Base-by-base conservation (phyloP, 2,797 vertebrate genomes). In the Propithecus perrieri region DNA sequence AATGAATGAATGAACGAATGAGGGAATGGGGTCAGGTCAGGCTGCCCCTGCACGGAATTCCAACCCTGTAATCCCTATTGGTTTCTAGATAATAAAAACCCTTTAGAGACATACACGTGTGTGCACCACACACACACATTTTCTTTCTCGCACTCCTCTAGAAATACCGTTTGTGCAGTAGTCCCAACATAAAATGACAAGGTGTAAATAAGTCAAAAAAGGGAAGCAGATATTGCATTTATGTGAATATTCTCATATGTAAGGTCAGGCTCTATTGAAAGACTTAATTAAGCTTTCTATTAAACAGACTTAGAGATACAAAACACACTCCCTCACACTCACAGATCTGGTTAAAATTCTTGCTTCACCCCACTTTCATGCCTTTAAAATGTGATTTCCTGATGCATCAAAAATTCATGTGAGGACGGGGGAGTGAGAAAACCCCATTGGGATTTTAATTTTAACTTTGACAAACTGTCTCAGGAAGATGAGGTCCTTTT, bases 401-500 rank as follows among this genome's bases (percentile, higher is more conserved):
- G 30, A 57, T 41, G 26, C 15, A 80, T 75, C 69, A 79, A 53
- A 87, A 84, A 71, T 76, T 78, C 80, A 41, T 50, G 20, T 2
- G 5, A 67, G 30, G 38, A 41, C 10, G 65, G 13, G 14, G 30
- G 17, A 24, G 53, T 61, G 43, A 90, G 74, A 85, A 93, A 76
- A 57, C 7, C 0, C 8, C 41, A 6, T 0, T 41, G 89, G 13
- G 6, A 38, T 81, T 85, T 91, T 78, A 53, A 55, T 50, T 38
- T 55, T 69, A 85, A 86, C 65, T 94, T 89, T 65, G 71, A 89
- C 86, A 80, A 79, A 72, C 43, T 22, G 11, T 74, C 69, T 67
- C 50, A 35, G 26, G 35, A 83, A 50, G 76, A 61, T 46, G 13
- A 33, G 33, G 5, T 41, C 48, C 26, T 85, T 85, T 81, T 85